A percentile compares a stretch with the other conserved stretches of the same genome.
Conservation (phyloP, 1,140 invertebrate genomes). For the Drosophila pectinifera region DNA sequence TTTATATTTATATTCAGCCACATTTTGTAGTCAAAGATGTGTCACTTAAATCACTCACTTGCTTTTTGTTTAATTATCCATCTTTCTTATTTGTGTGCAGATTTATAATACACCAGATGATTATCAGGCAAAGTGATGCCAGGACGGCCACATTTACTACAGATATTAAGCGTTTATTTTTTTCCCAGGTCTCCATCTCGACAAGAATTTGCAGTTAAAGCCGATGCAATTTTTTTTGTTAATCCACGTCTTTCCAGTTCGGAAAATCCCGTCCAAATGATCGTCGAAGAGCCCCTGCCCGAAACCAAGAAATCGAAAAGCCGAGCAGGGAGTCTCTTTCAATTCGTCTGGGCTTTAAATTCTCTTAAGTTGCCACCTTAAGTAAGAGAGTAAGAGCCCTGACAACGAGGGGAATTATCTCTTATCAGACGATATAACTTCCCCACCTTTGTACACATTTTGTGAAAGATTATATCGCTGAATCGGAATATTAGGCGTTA, state of each 20-base stretch:
- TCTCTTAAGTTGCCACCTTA: background rate
- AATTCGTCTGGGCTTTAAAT: background rate
- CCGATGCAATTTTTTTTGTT: background rate
- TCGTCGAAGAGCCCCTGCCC: too few species aligned
- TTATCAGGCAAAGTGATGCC: background rate
- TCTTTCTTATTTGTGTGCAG: background rate
- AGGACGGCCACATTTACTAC: background rate
- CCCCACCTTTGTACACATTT: background rate
- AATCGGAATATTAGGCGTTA: background rate
- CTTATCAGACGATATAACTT: background rate
- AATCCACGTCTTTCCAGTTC: slow-evolving; percentile 1
- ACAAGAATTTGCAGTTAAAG: background rate
- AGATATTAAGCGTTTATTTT: slow-evolving; percentile 9
- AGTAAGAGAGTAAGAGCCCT: slow-evolving; percentile 2
- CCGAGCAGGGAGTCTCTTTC: background rate
- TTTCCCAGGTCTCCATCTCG: slow-evolving; percentile 20
- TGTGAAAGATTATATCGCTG: too few species aligned
- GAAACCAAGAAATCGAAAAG: background rate
- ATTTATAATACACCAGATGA: background rate
- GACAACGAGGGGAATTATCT: background rate
- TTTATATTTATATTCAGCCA: background rate
- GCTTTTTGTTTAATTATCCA: too few species aligned
- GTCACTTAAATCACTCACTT: background rate
- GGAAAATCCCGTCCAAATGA: background rate
- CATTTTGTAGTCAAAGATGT: background rate